These are phyloP conservation scores for Dromococcyx pavoninus DNA, from an alignment of 2,797 vertebrate genomes.

Conservation along the genomic window DNA sequence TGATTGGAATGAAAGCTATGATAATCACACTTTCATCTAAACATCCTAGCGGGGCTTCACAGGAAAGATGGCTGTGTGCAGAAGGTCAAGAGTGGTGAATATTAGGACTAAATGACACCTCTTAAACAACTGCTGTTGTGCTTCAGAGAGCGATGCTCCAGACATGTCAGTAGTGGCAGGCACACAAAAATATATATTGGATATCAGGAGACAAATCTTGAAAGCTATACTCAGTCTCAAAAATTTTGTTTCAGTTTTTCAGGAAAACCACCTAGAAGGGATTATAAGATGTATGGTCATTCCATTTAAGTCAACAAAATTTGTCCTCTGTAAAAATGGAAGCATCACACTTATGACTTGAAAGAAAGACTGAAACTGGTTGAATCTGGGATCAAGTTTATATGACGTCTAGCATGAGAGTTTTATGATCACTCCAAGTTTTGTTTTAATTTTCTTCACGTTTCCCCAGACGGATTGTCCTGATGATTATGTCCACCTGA, in stretches of 20 bases:
- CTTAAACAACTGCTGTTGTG: neutral
- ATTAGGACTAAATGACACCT: neutral
- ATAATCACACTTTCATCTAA: neutral
- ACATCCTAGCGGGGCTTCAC: neutral
- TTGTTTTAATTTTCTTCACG: neutral
- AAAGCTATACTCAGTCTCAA: neutral
- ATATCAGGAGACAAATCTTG: neutral
- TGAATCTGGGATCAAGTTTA: neutral
- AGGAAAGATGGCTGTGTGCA: neutral
- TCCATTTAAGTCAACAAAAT: neutral
- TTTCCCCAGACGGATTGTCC: neutral
- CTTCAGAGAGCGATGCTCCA: neutral
- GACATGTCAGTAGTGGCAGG: rapidly evolving
- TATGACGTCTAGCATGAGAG: neutral
- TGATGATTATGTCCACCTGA: neutral
- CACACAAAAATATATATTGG: neutral
- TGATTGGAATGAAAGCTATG: constrained; percentile 17
- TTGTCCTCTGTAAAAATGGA: neutral
- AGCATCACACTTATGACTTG: rapidly evolving
- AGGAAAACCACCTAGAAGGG: neutral
- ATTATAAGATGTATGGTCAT: neutral
- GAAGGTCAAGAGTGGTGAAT: neutral
- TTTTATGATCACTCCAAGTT: neutral
- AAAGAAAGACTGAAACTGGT: neutral
- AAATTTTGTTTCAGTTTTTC: neutral